Conservation (phyloP, 2,113 vertebrate genomes). For the Peromyscus maniculatus region DNA sequence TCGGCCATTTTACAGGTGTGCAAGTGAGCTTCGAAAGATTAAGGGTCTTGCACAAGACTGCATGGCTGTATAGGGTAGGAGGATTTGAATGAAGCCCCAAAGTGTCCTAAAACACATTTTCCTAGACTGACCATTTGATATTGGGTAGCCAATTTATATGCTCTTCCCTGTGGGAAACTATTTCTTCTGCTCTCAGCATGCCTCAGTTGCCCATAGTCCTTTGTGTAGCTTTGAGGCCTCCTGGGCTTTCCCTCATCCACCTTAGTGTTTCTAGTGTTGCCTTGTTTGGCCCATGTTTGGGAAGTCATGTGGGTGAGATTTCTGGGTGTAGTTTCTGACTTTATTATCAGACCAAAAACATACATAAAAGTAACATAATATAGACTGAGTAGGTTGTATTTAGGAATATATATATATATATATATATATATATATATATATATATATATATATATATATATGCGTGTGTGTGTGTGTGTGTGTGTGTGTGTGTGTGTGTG, state of each 20-base stretch:
- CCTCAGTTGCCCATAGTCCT: background rate
- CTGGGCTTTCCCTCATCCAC: background rate
- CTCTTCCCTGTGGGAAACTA: background rate
- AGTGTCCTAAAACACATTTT: background rate
- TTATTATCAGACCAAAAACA: background rate
- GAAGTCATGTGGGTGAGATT: background rate
- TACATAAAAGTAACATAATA: background rate
- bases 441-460: too few species aligned
- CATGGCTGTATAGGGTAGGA: too few species aligned
- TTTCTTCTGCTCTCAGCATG: background rate
- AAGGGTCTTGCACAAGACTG: background rate
- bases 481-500: too few species aligned
- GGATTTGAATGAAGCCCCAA: background rate
- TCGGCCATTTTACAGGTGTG: background rate
- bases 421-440: too few species aligned
- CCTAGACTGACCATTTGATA: background rate
- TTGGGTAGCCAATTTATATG: background rate
- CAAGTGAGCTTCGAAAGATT: background rate
- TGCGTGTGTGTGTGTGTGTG: too few species aligned
- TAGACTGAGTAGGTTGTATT: background rate
- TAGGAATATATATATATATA: too few species aligned
- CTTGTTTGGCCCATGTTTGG: too few species aligned
- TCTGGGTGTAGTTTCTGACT: background rate
- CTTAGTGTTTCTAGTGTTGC: background rate
- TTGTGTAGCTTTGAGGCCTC: background rate